Percentiles rank a stretch among this genome's conserved stretches.
These are phyloP conservation scores for Microchrysa polita DNA, from an alignment of 2,888 invertebrate species.

Conservation along the genomic window DNA sequence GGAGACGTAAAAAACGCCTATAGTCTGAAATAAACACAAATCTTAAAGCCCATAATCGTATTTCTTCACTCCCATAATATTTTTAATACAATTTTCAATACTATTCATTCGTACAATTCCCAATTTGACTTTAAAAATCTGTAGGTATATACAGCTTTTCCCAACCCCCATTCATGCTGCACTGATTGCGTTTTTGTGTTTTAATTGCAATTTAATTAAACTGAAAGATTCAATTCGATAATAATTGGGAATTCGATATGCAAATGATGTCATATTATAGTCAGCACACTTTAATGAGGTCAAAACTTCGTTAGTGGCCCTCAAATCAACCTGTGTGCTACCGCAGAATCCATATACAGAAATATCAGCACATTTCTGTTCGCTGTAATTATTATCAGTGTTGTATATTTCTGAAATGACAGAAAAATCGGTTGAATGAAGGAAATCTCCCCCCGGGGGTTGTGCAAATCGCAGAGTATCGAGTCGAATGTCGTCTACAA, in stretches of 20 bases:
- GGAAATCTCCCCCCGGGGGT: background rate
- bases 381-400: background rate
- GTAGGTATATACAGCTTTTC: no score
- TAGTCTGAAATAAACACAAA: no score
- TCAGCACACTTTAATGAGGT: conserved; percentile 1
- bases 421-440: background rate
- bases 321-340: background rate
- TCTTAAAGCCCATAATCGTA: no score
- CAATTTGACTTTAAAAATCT: no score
- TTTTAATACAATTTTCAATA: no score
- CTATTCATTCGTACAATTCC: no score
- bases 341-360: background rate
- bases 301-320: background rate
- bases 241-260: conserved; percentile 10
- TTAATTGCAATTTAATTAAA: conserved; percentile 2
- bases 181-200: background rate
- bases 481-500: background rate
- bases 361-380: conserved; percentile 2
- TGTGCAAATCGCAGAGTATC: background rate
- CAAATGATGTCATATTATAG: conserved; percentile 1
- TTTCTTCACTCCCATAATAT: no score
- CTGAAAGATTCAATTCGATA: background rate
- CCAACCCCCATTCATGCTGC: background rate
- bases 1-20: no score
- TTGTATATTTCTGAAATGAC: background rate